Base-by-base conservation (phyloP, 2,888 invertebrate species). In the Agrotis puta region DNA sequence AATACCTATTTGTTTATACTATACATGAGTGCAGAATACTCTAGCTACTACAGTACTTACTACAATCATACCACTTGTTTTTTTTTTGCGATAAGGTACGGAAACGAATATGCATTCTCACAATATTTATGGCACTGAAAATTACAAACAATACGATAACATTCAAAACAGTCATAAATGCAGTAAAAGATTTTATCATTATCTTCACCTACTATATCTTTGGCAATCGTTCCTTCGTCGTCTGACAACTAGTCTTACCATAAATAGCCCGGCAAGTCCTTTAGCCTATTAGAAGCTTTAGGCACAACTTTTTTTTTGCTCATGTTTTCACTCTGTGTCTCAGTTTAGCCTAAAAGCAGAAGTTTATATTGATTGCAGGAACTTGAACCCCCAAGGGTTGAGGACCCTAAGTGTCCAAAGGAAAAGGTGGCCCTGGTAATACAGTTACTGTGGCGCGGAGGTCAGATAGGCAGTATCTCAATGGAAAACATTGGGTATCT, bases 1-100 rank as follows among this genome's bases (percentile, higher is more conserved):
- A 18, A 16, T 20, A n/a, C n/a, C n/a, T n/a, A 48, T 62, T 20
- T 3, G 16, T 0, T 50, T 59, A 47, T 33, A 47, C 3, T 18
- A 22, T 1, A 1, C 27, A 33, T 51, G 16, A 14, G 27, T 45
- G 16, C 16, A 14, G 47, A 27, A 14, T 45, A 27, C 0, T 11
- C 4, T 51, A 20, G 9, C 14, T 39, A 53, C 11, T n/a, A 1
- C 20, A 14, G 9, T 43, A 18, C 6, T 11, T 54, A 18, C 13
- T 33, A 54, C 27, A 5, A 39, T 0, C 7, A 13, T 13, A 18
- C 6, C 18, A 64, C 18, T 27, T 9, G 16, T 22, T 11, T 33
- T 22, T 39, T 48, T 48, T 43, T 50, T 13, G 18, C 22, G 58
- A 71, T 57, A 57, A 57, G 39, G 43, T 43, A 50, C 9, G 20